Percentiles rank a stretch among this genome's conserved stretches.
These are phyloP conservation scores for Castor canadensis DNA, from an alignment of 2,113 vertebrate genomes.

Conservation along the genomic window DNA sequence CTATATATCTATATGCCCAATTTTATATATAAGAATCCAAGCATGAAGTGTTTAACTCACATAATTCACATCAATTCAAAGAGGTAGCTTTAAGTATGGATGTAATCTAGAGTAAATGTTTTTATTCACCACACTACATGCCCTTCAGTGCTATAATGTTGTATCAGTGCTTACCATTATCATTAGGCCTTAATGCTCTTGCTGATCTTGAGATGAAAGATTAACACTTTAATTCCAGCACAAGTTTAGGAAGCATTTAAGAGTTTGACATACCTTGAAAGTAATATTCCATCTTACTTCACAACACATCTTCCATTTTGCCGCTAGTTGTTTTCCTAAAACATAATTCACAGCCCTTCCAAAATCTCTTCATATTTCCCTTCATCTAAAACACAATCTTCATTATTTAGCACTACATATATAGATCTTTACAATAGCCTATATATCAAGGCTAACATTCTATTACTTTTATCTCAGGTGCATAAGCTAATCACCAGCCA, in stretches of 20 bases:
- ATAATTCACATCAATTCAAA: background rate
- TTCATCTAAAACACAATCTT: background rate
- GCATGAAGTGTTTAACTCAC: background rate
- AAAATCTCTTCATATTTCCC: background rate
- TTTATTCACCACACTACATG: background rate
- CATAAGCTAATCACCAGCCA: background rate
- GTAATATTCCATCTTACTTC: conserved; percentile 4
- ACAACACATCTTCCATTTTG: background rate
- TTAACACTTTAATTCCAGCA: background rate
- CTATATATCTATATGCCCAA: background rate
- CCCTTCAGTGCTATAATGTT: background rate
- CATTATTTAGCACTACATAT: background rate
- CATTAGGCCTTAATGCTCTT: background rate
- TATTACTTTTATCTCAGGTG: background rate
- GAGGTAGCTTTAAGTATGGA: background rate
- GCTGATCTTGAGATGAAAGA: background rate
- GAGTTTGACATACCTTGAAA: background rate
- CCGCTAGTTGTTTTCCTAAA: conserved; percentile 25
- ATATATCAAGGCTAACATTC: background rate
- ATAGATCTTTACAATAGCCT: background rate
- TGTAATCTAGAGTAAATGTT: background rate
- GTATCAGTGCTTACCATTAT: background rate
- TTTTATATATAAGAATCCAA: background rate
- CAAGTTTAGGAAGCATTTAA: background rate
- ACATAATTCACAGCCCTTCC: background rate